Evolutionary conservation across 2,888 invertebrate genomes (phyloP).

Genomic region (Sepioteuthis lessoniana): DNA sequence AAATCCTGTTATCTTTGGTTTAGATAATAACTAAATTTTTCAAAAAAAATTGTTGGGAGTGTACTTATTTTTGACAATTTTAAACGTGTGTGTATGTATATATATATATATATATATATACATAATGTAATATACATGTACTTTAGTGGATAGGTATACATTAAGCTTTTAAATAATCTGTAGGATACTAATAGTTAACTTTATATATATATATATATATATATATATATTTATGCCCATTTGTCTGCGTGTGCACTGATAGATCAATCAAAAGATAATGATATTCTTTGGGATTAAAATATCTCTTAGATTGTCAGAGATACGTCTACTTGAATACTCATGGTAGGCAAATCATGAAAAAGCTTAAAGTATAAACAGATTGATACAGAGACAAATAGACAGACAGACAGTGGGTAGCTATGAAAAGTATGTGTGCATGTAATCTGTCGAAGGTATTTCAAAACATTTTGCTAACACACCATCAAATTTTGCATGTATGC

Average conservation of each 20-base stretch:
- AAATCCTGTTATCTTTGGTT: too few species aligned
- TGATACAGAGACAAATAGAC: not conserved
- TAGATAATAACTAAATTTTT: too few species aligned
- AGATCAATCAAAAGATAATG: slow-evolving; percentile 12
- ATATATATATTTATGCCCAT: too few species aligned
- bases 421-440: not conserved
- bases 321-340: not conserved
- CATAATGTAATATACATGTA: too few species aligned
- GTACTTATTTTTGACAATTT: too few species aligned
- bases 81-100: not conserved
- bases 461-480: slow-evolving; percentile 8
- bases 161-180: too few species aligned
- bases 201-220: too few species aligned
- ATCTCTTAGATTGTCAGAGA: slow-evolving; percentile 12
- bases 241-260: too few species aligned
- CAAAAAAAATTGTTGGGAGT: too few species aligned
- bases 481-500: not conserved
- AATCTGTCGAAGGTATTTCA: not conserved
- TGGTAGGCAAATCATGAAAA: slow-evolving; percentile 4
- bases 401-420: not conserved
- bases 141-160: too few species aligned
- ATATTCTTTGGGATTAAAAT: not conserved
- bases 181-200: too few species aligned
- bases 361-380: not conserved
- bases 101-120: not conserved